Percentiles rank a stretch among this genome's conserved stretches.
Conservation (phyloP, 2,888 invertebrate species). For the Bursaphelenchus okinawaensis region DNA sequence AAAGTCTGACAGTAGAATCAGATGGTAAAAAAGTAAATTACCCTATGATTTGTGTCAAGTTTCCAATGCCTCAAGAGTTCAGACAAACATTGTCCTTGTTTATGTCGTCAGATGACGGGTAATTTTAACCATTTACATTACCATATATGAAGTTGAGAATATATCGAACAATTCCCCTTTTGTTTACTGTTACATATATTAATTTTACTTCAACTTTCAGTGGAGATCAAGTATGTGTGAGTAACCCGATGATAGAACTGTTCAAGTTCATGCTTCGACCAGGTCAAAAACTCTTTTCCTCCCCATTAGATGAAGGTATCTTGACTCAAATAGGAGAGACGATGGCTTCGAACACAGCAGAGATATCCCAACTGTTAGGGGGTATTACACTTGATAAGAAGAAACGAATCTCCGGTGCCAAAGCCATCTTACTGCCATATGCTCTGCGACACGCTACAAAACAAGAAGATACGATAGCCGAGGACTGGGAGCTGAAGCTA, state of each 20-base stretch:
- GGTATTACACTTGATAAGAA: constrained; percentile 42
- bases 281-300: constrained; percentile 27
- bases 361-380: constrained; percentile 51
- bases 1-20: constrained; percentile 46
- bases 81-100: constrained; percentile 40
- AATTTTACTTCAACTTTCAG: constrained; percentile 31
- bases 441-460: constrained; percentile 48
- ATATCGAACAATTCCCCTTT: neutral
- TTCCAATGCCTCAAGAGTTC: constrained; percentile 54
- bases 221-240: constrained; percentile 52
- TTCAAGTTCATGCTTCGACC: constrained; percentile 48
- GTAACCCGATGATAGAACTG: constrained; percentile 54
- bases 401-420: constrained; percentile 32
- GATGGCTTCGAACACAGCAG: constrained; percentile 45
- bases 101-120: constrained; percentile 44
- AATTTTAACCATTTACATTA: constrained; percentile 21
- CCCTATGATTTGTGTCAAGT: constrained; percentile 54
- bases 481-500: constrained; percentile 54
- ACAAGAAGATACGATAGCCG: constrained; percentile 48
- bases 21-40: constrained; percentile 43
- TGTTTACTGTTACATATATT: neutral
- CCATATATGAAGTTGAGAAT: constrained; percentile 5
- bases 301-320: constrained; percentile 49
- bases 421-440: constrained; percentile 56
- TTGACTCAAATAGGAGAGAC: constrained; percentile 47